Base-by-base conservation (phyloP, 1,140 invertebrate genomes). In the Bombus confusus region DNA sequence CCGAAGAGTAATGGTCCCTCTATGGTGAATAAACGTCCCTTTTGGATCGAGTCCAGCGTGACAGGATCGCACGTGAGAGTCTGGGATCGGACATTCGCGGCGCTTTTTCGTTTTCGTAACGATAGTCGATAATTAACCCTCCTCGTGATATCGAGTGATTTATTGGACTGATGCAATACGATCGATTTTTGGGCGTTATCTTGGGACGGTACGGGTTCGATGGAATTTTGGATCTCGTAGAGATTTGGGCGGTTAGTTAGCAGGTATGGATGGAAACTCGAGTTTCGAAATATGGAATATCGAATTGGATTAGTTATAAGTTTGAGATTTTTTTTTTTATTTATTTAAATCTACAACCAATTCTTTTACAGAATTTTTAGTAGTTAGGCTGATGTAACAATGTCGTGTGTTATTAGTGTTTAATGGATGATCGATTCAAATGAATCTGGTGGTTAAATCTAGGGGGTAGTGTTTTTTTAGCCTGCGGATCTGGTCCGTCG, bases 1-100 rank as follows among this genome's bases (percentile, higher is more conserved):
- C 64, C 74, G 57, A 86, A 84, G 57, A 88, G 73, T 41, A 81
- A 76, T 76, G 68, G 57, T 47, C 41, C 41, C 66, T 39, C 66
- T 47, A 37, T 34, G 43, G 43, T 12, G 57, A 47, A 76, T 73
- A 43, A 22, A 22, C 52, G 37, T 37, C 41, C 71, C 22, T 34
- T n/a, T 59, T n/a, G 62, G 52, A 59, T 66, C 43, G 37, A 5
- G 43, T 25, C 10, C 13, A 34, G 6, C 15, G 31, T 9, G 12
- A 69, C 41, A 22, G 15, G 22, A 59, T 25, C 25, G 13, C 71
- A 66, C 62, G 75, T 59, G 39, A 72, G 47, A 72, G 66, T 34
- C n/a, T 57, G 9, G 22, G 34, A 6, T 28, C 10, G 13, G 2
- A 8, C 9, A 59, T 75, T 8, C 13, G 41, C 13, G 10, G 43